These are phyloP conservation scores for Chloropsis hardwickii DNA, from an alignment of 2,113 vertebrate species.

Conservation along the genomic window DNA sequence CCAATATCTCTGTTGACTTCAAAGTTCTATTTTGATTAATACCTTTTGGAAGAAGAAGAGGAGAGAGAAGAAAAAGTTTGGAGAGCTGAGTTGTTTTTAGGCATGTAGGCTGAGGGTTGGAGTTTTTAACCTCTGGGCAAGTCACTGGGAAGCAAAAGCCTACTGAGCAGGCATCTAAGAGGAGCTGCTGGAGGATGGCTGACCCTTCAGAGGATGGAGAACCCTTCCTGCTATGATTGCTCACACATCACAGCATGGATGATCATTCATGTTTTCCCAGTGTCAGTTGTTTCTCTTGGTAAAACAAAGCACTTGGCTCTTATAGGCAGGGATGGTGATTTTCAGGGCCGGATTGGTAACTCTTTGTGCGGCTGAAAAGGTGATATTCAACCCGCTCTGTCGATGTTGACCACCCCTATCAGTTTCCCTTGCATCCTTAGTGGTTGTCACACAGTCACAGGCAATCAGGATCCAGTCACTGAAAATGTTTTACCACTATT, in stretches of 20 bases:
- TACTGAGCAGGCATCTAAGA: neutral
- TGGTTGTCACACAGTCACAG: neutral
- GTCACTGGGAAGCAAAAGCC: neutral
- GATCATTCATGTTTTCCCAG: neutral
- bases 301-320: neutral
- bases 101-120: neutral
- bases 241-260: neutral
- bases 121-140: neutral
- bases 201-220: neutral
- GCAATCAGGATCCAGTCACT: accelerated
- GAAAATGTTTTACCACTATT: neutral
- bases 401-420: neutral
- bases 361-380: neutral
- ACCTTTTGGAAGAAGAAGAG: neutral
- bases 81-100: neutral
- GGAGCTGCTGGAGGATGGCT: neutral
- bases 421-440: neutral
- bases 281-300: neutral
- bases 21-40: neutral
- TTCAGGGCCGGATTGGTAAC: neutral
- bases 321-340: neutral
- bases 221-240: neutral
- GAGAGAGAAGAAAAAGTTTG: neutral
- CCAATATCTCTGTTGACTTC: neutral
- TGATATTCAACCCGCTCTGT: neutral